A percentile compares a stretch with the other conserved stretches of the same genome.
phyloP scores from a whole-genome alignment of 2,113 vertebrate genomes.

The Dasyornis broadbenti region DNA sequence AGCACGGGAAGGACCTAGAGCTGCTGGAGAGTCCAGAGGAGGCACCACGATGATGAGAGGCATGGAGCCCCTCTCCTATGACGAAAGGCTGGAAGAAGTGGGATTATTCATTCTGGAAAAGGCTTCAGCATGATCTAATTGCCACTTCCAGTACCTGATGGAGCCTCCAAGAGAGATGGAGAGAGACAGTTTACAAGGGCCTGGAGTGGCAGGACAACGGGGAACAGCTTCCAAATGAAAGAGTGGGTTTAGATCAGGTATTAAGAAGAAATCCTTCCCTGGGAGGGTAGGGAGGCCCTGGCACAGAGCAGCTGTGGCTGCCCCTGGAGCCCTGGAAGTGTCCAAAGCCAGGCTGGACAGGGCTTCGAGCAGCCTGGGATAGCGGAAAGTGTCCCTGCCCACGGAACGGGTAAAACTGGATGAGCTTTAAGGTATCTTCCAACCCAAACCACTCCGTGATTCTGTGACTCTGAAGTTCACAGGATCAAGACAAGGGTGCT shows the following conservation, averaged over 20 bases:
- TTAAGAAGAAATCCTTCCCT: not conserved
- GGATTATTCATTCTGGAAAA: not conserved
- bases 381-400: not conserved
- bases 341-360: fast-evolving
- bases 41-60: not conserved
- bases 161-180: not conserved
- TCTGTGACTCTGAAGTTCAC: not conserved
- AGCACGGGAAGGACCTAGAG: not conserved
- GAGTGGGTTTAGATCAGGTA: no score
- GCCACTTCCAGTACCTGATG: not conserved
- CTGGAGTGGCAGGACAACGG: no score
- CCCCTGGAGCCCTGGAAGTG: not conserved
- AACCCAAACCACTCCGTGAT: not conserved
- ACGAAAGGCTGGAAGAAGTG: not conserved
- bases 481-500: not conserved
- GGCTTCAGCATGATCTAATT: not conserved
- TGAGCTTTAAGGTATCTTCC: not conserved
- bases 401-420: no score
- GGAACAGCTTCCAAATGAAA: not conserved
- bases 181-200: not conserved
- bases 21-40: not conserved
- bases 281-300: not conserved
- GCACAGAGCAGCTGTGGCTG: not conserved
- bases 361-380: fast-evolving
- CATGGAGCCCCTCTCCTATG: not conserved